A percentile compares a stretch with the other conserved stretches of the same genome.
These are phyloP conservation scores for Tortricodes alternella DNA, from an alignment of 2,888 invertebrate species.

Conservation along the genomic window DNA sequence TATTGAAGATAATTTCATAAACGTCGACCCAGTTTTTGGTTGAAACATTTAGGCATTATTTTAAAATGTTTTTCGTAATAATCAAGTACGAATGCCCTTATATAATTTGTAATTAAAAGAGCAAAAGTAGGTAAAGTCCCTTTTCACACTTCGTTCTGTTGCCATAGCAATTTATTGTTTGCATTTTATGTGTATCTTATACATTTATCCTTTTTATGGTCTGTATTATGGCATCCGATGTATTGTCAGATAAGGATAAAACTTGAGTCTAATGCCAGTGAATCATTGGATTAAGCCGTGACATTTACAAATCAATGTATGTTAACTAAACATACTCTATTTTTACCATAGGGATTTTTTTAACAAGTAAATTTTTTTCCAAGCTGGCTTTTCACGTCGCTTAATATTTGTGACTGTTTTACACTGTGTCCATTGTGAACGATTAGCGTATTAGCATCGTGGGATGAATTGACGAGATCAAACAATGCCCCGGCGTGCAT, in stretches of 20 bases:
- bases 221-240: too few species aligned
- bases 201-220: slow-evolving; percentile 39
- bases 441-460: slow-evolving; percentile 48
- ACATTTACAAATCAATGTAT: slow-evolving; percentile 75
- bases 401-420: slow-evolving; percentile 45
- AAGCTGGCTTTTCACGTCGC: slow-evolving; percentile 39
- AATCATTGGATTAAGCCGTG: slow-evolving; percentile 78
- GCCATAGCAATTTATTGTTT: too few species aligned
- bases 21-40: too few species aligned
- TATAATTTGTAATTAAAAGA: too few species aligned
- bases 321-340: slow-evolving; percentile 61
- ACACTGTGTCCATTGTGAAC: slow-evolving; percentile 53
- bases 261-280: slow-evolving; percentile 66
- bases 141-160: too few species aligned
- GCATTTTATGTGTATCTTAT: background rate
- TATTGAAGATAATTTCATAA: too few species aligned
- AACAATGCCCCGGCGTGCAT: slow-evolving; percentile 62
- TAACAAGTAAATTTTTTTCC: slow-evolving; percentile 42
- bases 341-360: slow-evolving; percentile 46
- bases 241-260: slow-evolving; percentile 76
- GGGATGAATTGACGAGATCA: slow-evolving; percentile 56
- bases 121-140: too few species aligned
- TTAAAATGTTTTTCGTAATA: too few species aligned
- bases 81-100: too few species aligned
- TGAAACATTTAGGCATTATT: too few species aligned